These are phyloP conservation scores for Megathymus violae DNA, from an alignment of 1,140 invertebrate species.

Conservation along the genomic window DNA sequence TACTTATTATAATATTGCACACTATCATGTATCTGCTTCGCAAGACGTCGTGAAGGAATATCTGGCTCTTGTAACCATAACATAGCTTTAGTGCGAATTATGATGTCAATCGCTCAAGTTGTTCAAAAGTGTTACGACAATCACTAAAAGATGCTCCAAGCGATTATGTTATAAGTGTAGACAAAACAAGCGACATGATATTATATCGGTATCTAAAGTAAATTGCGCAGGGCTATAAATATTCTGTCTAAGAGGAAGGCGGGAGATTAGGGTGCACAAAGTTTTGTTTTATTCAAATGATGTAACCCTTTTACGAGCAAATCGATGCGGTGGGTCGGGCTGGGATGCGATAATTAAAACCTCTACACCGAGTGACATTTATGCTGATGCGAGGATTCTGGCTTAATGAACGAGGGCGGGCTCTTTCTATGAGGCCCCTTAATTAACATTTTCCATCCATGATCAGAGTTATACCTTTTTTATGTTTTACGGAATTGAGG, in stretches of 20 bases:
- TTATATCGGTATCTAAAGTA: too few species aligned
- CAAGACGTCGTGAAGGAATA: too few species aligned
- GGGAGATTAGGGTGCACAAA: conserved; percentile 45
- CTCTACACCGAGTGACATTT: conserved; percentile 73
- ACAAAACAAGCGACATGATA: too few species aligned
- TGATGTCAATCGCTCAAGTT: too few species aligned
- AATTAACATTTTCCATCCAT: conserved; percentile 71
- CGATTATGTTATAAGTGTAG: too few species aligned
- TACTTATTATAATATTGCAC: too few species aligned
- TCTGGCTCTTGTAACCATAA: too few species aligned
- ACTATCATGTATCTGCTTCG: too few species aligned
- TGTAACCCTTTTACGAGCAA: conserved; percentile 68
- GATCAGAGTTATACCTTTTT: conserved; percentile 3
- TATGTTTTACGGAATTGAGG: neutral
- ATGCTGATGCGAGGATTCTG: conserved; percentile 70
- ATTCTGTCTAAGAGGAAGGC: neutral
- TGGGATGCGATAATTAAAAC: conserved; percentile 73
- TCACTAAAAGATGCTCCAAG: too few species aligned
- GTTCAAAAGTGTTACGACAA: too few species aligned
- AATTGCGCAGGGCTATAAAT: conserved; percentile 3
- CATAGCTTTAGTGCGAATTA: too few species aligned
- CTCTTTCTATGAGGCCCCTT: conserved; percentile 66
- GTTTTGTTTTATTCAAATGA: conserved; percentile 57
- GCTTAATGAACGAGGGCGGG: conserved; percentile 68
- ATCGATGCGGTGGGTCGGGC: conserved; percentile 67